Evolutionary conservation across 2,888 invertebrate species (phyloP), one percentile per base, ranked within the genome.

Genomic region (Orthosia gracilis): DNA sequence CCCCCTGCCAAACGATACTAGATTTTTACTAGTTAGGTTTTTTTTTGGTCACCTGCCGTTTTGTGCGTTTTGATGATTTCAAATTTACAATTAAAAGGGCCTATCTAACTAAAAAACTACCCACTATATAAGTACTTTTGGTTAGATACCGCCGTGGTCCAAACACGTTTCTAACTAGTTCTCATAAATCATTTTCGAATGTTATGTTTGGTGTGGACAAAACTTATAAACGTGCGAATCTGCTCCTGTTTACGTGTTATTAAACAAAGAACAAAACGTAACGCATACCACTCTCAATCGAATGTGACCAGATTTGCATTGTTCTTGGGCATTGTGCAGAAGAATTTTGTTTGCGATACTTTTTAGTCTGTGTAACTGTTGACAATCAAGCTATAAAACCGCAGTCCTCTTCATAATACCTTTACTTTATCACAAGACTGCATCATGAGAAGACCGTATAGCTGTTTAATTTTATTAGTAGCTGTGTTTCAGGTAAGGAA

Each of bases 341-440:
- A 65, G 64, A 78, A 72, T 78, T 59, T 65, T 78, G 72, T 72
- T 55, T 45, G 47, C 26, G 7, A 59, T 45, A 40, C 18, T 61
- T 7, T 49, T n/a, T 11, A 15, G 4, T 45, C 23, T 52, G 21
- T 64, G n/a, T 26, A 49, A 1, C 49, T 75, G 61, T 72, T 72
- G 59, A 71, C 54, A 58, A 45, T 47, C 58, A 13, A 12, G 45
- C 17, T 64, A 72, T 78, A 76, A 61, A 77, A 61, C 31, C 5
- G 64, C 7, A 2, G 0, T 11, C 3, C 0, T 23, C 17, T 45
- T 5, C 12, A 0, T 15, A 13, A 18, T 17, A 9, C 17, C 12
- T 9, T 26, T 47, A 76, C 9, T 77, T 58, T 9, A 57, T 15
- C 17, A n/a, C n/a, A 52, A 40, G 2, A 13, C 17, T 11, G 12